Base-by-base conservation (phyloP, 2,113 vertebrate genomes). In the Terrapene triunguis region DNA sequence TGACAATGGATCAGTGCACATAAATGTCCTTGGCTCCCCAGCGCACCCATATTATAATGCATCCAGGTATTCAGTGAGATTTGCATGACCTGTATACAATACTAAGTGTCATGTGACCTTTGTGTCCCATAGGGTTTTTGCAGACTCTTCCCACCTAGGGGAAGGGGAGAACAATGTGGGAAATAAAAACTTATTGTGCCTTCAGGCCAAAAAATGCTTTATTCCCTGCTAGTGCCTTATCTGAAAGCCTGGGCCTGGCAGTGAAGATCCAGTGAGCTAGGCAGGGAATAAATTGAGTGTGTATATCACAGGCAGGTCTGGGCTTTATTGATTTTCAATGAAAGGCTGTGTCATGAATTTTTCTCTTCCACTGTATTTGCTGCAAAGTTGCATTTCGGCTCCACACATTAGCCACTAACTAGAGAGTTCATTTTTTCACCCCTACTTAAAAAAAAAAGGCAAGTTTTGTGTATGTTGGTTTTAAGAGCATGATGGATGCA, bases 241-340 rank as follows among this genome's bases (percentile, higher is more conserved):
- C 57, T 2, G 51, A 32, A 88, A 76, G 84, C 54, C 65, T 69
- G 35, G 8, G 35, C 80, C 76, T 1, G 3, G 47, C 22, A 55
- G 92, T 87, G 91, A 93, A 87, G 92, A 88, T 3, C 74, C 94
- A 93, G 96, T 55, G 51, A 85, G 83, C 57, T 74, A 69, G 91
- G 87, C 1, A 1, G 91, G 92, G 95, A 93, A 94, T 92, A 96
- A 98, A 96, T 95, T 27, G 51, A 95, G 69, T 74, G 90, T 84
- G 87, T 96, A 95, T 93, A 96, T 98, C 97, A 96, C 94, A 87
- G 94, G 87, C 90, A 96, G 90, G 96, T 94, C 24, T 38, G 94
- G 76, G 96, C 85, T 97, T 88, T 96, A 97, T 98, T 85, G 91
- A 92, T 98, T 98, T 97, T 95, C 91, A 74, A 95, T 97, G 94